Evolutionary conservation across 2,113 vertebrate species (phyloP).

Genomic region (Clarias batrachus): DNA sequence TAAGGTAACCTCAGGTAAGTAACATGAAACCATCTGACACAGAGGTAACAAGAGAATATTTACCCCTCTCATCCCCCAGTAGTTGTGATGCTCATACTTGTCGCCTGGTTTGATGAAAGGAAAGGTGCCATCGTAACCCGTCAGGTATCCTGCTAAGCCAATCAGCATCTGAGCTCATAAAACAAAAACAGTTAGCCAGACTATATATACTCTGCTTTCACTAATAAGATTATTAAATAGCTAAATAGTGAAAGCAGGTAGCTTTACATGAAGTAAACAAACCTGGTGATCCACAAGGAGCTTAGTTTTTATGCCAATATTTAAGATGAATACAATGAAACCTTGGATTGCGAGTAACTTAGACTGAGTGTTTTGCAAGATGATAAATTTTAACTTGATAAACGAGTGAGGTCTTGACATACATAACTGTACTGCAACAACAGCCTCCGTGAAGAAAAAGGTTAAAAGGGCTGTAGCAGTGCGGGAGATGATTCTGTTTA

Average conservation of each 20-base stretch:
- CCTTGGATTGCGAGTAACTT: too few species aligned
- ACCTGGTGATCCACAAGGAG: too few species aligned
- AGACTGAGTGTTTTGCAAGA: too few species aligned
- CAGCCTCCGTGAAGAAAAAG: too few species aligned
- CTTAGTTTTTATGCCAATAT: too few species aligned
- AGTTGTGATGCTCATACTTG: constrained; percentile 90
- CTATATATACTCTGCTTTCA: neutral
- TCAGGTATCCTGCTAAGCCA: constrained; percentile 91
- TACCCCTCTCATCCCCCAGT: constrained; percentile 96
- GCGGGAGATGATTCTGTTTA: too few species aligned
- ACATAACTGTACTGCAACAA: too few species aligned
- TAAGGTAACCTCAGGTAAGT: neutral
- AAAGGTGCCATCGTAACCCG: constrained; percentile 92
- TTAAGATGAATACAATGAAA: too few species aligned
- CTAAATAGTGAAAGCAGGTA: neutral
- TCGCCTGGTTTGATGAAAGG: constrained; percentile 93
- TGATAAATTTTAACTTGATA: too few species aligned
- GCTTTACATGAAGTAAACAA: too few species aligned
- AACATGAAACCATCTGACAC: neutral
- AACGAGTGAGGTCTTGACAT: too few species aligned
- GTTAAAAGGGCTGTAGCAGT: too few species aligned
- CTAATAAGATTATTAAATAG: neutral
- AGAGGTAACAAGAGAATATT: constrained; percentile 21
- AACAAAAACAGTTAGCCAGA: neutral
- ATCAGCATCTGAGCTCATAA: constrained; percentile 87